Conservation (phyloP, 2,888 invertebrate species). For the Carcina quercana region DNA sequence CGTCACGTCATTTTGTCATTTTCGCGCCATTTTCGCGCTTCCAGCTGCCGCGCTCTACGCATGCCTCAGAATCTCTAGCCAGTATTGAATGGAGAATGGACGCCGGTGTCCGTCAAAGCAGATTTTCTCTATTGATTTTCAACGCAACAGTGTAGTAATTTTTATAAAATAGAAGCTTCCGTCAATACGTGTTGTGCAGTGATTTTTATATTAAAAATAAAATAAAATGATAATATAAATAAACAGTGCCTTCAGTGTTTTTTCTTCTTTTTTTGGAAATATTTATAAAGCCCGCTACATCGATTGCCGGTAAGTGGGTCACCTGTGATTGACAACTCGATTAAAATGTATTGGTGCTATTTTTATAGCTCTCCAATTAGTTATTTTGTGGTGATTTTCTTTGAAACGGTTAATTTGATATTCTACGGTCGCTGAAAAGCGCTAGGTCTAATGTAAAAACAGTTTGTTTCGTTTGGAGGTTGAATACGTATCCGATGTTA, state of each 20-base stretch:
- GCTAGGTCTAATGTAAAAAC: conserved; percentile 21
- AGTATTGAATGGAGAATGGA: conserved; percentile 53
- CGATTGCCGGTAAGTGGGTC: conserved; percentile 18
- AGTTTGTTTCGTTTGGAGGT: conserved; percentile 44
- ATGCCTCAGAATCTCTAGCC: conserved; percentile 38
- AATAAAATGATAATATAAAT: conserved; percentile 16
- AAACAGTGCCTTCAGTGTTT: conserved; percentile 47
- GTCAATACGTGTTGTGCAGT: conserved; percentile 48
- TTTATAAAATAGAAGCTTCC: conserved; percentile 28
- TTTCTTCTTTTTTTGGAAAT: conserved; percentile 5
- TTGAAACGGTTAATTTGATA: conserved; percentile 18
- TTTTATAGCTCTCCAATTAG: conserved; percentile 4
- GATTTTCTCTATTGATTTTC: conserved; percentile 59
- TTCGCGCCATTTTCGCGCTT: conserved; percentile 48
- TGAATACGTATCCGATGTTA: conserved; percentile 43
- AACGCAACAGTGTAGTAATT: conserved; percentile 47
- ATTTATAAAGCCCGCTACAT: conserved; percentile 1
- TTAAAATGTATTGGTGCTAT: conserved; percentile 1
- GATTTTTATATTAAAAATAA: conserved; percentile 29
- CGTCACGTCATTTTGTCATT: too few relatives aligned
- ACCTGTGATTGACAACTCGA: conserved; percentile 7
- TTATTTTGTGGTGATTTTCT: conserved; percentile 19
- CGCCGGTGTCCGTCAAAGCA: conserved; percentile 34
- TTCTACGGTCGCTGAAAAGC: too few relatives aligned
- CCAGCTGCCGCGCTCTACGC: conserved; percentile 42